Base-by-base conservation (phyloP, 2,888 invertebrate genomes). In the Tinea pellionella region DNA sequence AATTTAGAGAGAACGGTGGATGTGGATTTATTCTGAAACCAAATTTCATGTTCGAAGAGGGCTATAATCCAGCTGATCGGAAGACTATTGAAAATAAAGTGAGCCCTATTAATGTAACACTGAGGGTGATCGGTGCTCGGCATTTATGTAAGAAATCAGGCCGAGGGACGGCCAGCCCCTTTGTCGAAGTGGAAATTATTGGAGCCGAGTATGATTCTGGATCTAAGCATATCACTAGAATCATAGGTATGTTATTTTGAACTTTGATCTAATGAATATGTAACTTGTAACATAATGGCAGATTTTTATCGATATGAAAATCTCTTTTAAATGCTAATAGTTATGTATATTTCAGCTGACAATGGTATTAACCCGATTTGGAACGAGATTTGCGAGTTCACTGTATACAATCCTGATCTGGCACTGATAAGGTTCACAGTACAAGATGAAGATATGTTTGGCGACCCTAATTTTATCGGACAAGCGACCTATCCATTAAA, bases 401-500 rank as follows among this genome's bases (percentile, higher is more conserved):
- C 92, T 42, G 89, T 98, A 11, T 80, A 85, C 12, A 96, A 94
- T 84, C 96, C 97, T 0, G 90, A 94, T 60, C 89, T 96, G 71
- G 96, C 97, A 0, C 79, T 98, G 57, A 80, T 96, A 57, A 89
- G 97, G 41, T 97, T 98, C 78, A 89, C 94, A 43, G 95, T 97
- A 0, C 94, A 96, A 78, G 97, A 97, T 78, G 98, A 97, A 77
- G 99, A 99, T 74, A 95, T 97, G 89, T 99, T 99, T 81, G 97
- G 97, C 0, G 98, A 98, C 70, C 94, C 93, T 11, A 97, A 97
- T 86, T 97, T 98, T 77, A 94, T 98, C 63, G 98, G 98, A 0
- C 99, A 99, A 84, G 96, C 96, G 43, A 96, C 96, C 11, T 97
- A 93, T 84, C 97, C 98, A 0, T 89, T 97, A 67, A 90, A 89